phyloP scores from a whole-genome alignment of 2,888 invertebrate genomes.

The Keiferia lycopersicella region DNA sequence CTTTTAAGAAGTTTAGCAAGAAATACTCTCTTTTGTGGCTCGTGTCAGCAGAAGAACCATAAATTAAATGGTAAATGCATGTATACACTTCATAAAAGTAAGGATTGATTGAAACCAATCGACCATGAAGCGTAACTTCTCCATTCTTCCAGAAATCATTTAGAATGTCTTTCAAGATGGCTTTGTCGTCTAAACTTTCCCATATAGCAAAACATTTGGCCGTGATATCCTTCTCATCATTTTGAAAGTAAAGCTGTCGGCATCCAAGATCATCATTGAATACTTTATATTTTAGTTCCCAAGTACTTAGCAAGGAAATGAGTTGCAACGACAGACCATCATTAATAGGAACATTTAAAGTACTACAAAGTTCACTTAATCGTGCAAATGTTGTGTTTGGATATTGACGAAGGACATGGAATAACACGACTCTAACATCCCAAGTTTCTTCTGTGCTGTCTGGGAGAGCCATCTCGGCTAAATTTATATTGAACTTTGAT shows the following conservation, averaged over 20 bases:
- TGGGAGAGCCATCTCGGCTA: conserved; percentile 66
- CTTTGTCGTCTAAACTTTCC: conserved; percentile 68
- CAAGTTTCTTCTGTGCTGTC: conserved; percentile 73
- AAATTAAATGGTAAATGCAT: conserved; percentile 67
- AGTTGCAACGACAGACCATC: conserved; percentile 70
- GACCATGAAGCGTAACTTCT: conserved; percentile 71
- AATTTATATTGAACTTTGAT: conserved; percentile 69
- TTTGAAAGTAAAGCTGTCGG: conserved; percentile 54
- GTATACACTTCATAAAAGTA: conserved; percentile 75
- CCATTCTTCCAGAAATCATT: conserved; percentile 76
- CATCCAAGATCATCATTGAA: conserved; percentile 57
- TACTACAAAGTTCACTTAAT: conserved; percentile 61
- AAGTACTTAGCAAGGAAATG: conserved; percentile 63
- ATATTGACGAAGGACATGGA: conserved; percentile 65
- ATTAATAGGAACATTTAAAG: conserved; percentile 61
- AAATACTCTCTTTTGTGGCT: conserved; percentile 67
- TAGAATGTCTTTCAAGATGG: conserved; percentile 64
- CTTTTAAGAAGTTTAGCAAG: conserved; percentile 69
- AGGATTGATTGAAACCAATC: conserved; percentile 68
- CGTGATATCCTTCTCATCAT: conserved; percentile 53
- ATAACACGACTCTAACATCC: conserved; percentile 73
- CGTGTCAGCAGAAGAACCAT: conserved; percentile 51
- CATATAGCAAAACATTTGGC: conserved; percentile 63
- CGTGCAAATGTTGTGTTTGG: conserved; percentile 59
- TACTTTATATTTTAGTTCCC: conserved; percentile 69